These are phyloP conservation scores for Acrossocheilus fasciatus DNA, from an alignment of 2,797 vertebrate genomes.

Conservation along the genomic window DNA sequence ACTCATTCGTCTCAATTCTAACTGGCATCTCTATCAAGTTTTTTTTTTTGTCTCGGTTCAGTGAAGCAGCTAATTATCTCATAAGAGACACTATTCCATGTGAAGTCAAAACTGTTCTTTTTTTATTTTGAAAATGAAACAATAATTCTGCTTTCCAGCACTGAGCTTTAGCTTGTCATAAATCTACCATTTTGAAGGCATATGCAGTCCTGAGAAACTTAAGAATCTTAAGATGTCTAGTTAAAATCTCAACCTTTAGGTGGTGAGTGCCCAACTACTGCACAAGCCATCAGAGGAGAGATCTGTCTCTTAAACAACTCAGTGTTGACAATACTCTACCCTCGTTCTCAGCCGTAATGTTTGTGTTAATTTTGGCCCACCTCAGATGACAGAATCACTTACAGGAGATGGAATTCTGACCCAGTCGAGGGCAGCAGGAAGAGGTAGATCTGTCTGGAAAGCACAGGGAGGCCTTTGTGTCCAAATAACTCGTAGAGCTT, in stretches of 20 bases:
- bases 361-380: slow-evolving; percentile 36
- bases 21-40: slow-evolving; percentile 29
- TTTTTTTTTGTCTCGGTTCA: neutral
- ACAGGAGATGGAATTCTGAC: slow-evolving; percentile 27
- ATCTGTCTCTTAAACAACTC: neutral
- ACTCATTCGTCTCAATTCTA: slow-evolving; percentile 43
- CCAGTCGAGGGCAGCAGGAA: slow-evolving; percentile 1
- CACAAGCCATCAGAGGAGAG: neutral
- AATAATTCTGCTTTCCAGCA: neutral
- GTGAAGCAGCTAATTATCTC: slow-evolving; percentile 5
- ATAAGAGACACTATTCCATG: neutral
- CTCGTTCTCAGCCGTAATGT: slow-evolving; percentile 31
- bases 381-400: neutral
- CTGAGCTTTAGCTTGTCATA: neutral
- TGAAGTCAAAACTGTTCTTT: neutral
- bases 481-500: slow-evolving; percentile 52
- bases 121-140: neutral
- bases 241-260: neutral
- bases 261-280: neutral
- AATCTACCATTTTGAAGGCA: neutral
- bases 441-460: slow-evolving; percentile 27
- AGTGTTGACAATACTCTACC: neutral
- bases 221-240: neutral
- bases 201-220: neutral
- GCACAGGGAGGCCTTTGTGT: slow-evolving; percentile 78